Percentiles rank a stretch among this genome's conserved stretches.
These are phyloP conservation scores for Tetranychus cinnabarinus DNA, from an alignment of 1,140 invertebrate genomes.

Conservation along the genomic window DNA sequence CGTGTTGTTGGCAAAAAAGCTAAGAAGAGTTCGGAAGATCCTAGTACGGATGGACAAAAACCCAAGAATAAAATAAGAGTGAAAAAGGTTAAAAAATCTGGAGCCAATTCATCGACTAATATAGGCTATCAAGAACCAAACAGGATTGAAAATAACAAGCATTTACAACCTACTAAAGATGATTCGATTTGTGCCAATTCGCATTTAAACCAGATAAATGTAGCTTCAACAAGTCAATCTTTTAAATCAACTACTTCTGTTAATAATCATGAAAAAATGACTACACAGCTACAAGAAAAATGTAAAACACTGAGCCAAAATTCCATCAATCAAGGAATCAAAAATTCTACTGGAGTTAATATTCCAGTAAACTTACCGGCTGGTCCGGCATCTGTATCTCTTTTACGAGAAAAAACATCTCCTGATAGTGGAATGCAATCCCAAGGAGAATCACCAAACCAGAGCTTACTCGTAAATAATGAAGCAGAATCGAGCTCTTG, in stretches of 20 bases:
- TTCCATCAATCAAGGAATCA: not conserved
- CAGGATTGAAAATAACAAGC: too few species aligned
- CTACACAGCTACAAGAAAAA: not conserved
- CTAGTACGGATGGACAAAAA: not conserved
- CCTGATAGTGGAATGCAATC: slow-evolving; percentile 72
- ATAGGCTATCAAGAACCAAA: too few species aligned
- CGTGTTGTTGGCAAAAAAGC: not conserved
- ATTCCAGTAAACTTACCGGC: not conserved
- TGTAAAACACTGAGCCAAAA: not conserved
- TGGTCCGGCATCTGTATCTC: not conserved
- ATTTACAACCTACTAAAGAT: too few species aligned
- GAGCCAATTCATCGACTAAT: too few species aligned
- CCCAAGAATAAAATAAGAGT: not conserved
- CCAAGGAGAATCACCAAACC: slow-evolving; percentile 48
- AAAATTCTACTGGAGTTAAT: not conserved
- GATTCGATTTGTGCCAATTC: too few species aligned
- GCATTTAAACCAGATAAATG: too few species aligned
- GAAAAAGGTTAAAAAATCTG: not conserved
- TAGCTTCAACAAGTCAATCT: too few species aligned
- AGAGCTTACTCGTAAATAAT: not conserved
- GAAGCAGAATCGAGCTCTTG: not conserved
- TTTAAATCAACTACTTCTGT: too few species aligned
- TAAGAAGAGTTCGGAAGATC: too few species aligned
- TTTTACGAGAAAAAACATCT: slow-evolving; percentile 22
- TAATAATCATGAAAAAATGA: too few species aligned